Conservation (phyloP, 2,797 vertebrate species). For the Tapirus indicus region DNA sequence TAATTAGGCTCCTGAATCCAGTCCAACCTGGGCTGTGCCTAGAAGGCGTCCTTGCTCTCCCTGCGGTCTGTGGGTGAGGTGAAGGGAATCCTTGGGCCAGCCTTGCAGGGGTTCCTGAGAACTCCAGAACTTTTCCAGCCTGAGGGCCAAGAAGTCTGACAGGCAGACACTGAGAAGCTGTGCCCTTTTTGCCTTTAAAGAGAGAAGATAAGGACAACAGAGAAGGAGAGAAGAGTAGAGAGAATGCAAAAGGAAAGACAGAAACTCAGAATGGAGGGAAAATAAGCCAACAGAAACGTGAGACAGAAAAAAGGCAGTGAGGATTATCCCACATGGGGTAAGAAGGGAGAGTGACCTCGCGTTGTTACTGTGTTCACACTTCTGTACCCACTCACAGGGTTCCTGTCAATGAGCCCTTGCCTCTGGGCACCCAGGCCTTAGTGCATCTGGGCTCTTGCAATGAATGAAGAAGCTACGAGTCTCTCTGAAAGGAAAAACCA, state of each 20-base stretch:
- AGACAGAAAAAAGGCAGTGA: background rate
- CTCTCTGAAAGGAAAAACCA: slow-evolving; percentile 54
- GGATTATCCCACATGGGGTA: background rate
- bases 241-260: background rate
- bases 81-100: slow-evolving; percentile 73
- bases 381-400: background rate
- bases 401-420: background rate
- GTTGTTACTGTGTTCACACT: background rate
- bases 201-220: background rate
- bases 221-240: slow-evolving; percentile 34
- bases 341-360: background rate
- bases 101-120: slow-evolving; percentile 64
- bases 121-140: slow-evolving; percentile 77
- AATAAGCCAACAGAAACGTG: background rate
- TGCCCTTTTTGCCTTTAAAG: slow-evolving; percentile 72
- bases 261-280: rapidly evolving
- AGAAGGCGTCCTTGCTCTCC: background rate
- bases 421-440: background rate
- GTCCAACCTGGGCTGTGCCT: slow-evolving; percentile 69
- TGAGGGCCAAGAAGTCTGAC: slow-evolving; percentile 77
- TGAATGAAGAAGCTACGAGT: slow-evolving; percentile 51
- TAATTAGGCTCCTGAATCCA: slow-evolving; percentile 85
- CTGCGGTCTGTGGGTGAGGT: slow-evolving; percentile 50
- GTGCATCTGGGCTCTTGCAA: background rate
- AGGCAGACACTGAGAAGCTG: slow-evolving; percentile 46